Percentiles rank a stretch among this genome's conserved stretches.
phyloP scores from a whole-genome alignment of 2,797 vertebrate genomes.

The Agapornis canus region DNA sequence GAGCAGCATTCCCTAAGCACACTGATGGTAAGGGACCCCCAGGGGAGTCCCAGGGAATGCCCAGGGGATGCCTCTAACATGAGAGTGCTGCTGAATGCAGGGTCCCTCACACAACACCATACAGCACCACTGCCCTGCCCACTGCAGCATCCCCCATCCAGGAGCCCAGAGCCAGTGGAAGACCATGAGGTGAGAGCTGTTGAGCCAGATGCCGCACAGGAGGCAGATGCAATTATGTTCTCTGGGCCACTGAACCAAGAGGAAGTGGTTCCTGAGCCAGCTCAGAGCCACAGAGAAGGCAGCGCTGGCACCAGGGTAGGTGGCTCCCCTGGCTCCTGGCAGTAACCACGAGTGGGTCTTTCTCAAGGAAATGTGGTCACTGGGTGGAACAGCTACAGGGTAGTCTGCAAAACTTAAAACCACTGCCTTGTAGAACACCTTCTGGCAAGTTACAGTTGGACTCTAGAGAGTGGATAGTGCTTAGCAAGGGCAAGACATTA shows the following conservation, averaged over 20 bases:
- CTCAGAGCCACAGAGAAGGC: background rate
- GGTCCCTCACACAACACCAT: accelerated
- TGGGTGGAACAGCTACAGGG: background rate
- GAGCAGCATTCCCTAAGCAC: background rate
- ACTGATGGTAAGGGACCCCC: too few species aligned
- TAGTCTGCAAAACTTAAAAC: background rate
- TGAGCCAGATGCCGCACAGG: accelerated
- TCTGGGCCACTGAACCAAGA: background rate
- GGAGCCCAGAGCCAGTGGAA: background rate
- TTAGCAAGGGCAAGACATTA: background rate
- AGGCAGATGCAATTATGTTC: background rate
- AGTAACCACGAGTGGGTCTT: background rate
- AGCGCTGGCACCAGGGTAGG: background rate
- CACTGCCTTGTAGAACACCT: background rate
- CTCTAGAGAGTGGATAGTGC: background rate
- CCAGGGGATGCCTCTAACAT: too few species aligned
- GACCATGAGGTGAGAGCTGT: background rate
- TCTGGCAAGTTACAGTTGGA: background rate
- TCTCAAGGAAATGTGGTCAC: background rate
- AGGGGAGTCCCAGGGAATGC: background rate
- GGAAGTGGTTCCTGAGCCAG: background rate
- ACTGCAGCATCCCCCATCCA: too few species aligned
- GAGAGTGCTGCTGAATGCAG: background rate
- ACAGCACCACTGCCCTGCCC: background rate
- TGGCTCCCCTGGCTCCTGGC: background rate